phyloP scores from a whole-genome alignment of 1,140 invertebrate genomes.

The Charaxes varanes region DNA sequence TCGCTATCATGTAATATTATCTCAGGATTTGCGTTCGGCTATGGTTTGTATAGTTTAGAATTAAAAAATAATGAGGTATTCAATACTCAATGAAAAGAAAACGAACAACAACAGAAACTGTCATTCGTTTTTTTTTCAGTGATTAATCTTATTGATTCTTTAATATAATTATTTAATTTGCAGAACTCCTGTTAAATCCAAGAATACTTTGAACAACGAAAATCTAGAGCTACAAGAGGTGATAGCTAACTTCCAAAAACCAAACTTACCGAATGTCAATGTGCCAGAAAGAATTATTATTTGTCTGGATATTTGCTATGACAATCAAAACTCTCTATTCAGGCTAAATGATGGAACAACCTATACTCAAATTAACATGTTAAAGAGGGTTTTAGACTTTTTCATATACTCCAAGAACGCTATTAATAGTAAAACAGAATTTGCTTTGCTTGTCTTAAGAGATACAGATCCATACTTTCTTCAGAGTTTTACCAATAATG shows the following conservation, averaged over 20 bases:
- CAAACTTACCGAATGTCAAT: constrained; percentile 73
- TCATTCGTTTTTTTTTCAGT: too few species aligned
- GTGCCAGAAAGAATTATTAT: constrained; percentile 79
- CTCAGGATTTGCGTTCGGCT: too few species aligned
- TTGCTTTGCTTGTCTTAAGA: constrained; percentile 78
- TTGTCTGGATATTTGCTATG: constrained; percentile 79
- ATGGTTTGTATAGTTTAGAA: too few species aligned
- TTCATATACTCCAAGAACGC: constrained; percentile 79
- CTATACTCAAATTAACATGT: constrained; percentile 76
- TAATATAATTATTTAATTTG: constrained; percentile 14
- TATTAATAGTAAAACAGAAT: constrained; percentile 80
- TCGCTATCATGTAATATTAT: too few species aligned
- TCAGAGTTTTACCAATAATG: constrained; percentile 78
- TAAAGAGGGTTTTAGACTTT: constrained; percentile 78
- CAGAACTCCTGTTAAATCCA: constrained; percentile 15
- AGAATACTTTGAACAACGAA: constrained; percentile 26
- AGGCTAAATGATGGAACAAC: constrained; percentile 75
- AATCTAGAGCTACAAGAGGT: constrained; percentile 40
- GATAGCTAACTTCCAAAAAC: constrained; percentile 53
- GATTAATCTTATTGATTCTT: too few species aligned
- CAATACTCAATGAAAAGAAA: too few species aligned
- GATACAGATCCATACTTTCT: constrained; percentile 74
- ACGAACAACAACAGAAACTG: too few species aligned
- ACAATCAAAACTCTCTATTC: constrained; percentile 74
- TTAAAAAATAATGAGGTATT: too few species aligned